Percentiles rank a stretch among this genome's conserved stretches.
Conservation (phyloP, 2,888 invertebrate genomes). For the Euzophera pinguis region DNA sequence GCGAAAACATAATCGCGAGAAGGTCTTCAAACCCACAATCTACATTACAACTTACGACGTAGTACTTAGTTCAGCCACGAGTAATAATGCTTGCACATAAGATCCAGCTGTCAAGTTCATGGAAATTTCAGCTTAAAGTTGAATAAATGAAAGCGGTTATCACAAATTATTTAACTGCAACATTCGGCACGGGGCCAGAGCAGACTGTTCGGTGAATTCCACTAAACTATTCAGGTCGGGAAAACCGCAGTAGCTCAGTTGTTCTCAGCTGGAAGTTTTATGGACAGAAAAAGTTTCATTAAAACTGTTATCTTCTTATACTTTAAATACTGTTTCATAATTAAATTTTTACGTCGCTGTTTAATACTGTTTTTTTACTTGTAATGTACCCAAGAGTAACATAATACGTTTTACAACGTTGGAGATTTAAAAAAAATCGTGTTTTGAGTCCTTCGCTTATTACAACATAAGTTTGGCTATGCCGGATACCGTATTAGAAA, state of each 20-base stretch:
- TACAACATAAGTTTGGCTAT: no score
- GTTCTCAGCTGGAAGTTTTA: conserved; percentile 55
- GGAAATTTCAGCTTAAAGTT: conserved; percentile 47
- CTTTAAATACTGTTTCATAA: conserved; percentile 21
- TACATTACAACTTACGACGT: not conserved
- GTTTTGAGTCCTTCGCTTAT: no score
- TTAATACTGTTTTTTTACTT: not conserved
- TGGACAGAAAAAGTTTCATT: conserved; percentile 37
- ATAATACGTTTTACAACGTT: no score
- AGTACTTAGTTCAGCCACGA: not conserved
- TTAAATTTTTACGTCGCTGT: conserved; percentile 1
- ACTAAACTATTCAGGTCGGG: conserved; percentile 71
- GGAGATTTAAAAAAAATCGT: no score
- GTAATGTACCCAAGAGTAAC: not conserved
- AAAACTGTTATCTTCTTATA: conserved; percentile 28
- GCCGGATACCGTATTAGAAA: no score
- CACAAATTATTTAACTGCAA: conserved; percentile 72
- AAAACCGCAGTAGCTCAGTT: conserved; percentile 67
- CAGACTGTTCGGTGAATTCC: conserved; percentile 58
- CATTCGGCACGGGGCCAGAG: conserved; percentile 70
- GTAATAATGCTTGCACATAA: conserved; percentile 22
- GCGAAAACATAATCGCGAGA: no score
- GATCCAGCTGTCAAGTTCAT: conserved; percentile 43
- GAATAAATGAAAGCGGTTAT: conserved; percentile 71
- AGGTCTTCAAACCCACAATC: no score